phyloP scores from a whole-genome alignment of 1,140 invertebrate genomes.

The Phymastichus coffea region DNA sequence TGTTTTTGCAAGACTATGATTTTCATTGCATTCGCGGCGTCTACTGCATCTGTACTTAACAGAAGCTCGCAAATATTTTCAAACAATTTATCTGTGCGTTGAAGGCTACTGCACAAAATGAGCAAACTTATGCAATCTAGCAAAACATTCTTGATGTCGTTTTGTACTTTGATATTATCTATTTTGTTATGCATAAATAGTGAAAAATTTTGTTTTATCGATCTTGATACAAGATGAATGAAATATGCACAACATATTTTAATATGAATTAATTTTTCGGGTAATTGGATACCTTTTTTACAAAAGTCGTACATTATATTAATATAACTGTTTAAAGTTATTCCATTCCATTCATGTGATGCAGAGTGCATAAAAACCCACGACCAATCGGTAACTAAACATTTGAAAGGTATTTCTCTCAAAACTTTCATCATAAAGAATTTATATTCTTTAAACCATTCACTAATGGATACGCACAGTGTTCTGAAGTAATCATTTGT shows the following conservation, averaged over 20 bases:
- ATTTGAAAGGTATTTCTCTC: not conserved
- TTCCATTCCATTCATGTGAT: not conserved
- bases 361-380: constrained; percentile 13
- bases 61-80: not conserved
- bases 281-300: not conserved
- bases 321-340: not conserved
- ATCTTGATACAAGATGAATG: not conserved
- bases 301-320: not conserved
- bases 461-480: constrained; percentile 4
- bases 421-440: not conserved
- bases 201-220: constrained; percentile 2
- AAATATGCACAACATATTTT: constrained; percentile 18
- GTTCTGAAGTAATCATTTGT: constrained; percentile 14
- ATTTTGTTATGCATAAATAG: no score
- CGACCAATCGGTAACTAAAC: constrained; percentile 5
- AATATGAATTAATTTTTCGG: not conserved
- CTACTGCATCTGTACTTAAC: not conserved
- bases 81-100: not conserved
- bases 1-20: no score
- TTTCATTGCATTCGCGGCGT: no score
- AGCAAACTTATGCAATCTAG: constrained; percentile 11
- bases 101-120: not conserved
- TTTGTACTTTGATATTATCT: no score
- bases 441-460: constrained; percentile 3
- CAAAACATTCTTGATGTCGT: not conserved